Percentiles rank a stretch among this genome's conserved stretches.
Evolutionary conservation across 2,113 vertebrate species (phyloP).

Genomic region (Axis porcinus): DNA sequence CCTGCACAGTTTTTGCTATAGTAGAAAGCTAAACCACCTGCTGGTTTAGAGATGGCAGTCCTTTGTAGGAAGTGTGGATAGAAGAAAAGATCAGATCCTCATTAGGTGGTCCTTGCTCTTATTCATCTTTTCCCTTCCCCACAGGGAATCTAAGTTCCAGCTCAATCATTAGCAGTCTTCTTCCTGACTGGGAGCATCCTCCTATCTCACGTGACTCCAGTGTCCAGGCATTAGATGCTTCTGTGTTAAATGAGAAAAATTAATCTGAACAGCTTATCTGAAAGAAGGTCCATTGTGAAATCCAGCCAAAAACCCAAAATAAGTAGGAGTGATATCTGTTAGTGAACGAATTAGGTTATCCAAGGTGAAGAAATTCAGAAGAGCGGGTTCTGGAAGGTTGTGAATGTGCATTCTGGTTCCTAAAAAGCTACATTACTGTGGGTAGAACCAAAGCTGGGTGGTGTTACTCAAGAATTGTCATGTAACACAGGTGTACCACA

Average conservation of each 20-base stretch:
- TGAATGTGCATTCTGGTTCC: background rate
- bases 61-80: background rate
- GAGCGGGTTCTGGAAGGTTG: background rate
- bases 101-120: background rate
- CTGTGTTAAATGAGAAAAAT: constrained; percentile 27
- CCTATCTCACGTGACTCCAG: background rate
- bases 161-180: constrained; percentile 20
- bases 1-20: background rate
- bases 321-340: background rate
- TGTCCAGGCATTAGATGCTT: constrained; percentile 16
- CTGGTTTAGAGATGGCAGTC: background rate
- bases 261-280: background rate
- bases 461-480: background rate
- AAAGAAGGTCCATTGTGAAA: constrained; percentile 30
- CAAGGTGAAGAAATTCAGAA: constrained; percentile 15
- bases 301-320: background rate
- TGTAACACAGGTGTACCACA: background rate
- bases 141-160: background rate
- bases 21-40: background rate
- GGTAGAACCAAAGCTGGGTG: background rate
- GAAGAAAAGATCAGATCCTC: background rate
- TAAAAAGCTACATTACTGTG: background rate
- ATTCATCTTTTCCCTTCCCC: background rate
- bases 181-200: background rate
- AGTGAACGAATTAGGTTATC: background rate